phyloP scores from a whole-genome alignment of 92 coral and sea anemone species.

The Palythoa heliodiscus region DNA sequence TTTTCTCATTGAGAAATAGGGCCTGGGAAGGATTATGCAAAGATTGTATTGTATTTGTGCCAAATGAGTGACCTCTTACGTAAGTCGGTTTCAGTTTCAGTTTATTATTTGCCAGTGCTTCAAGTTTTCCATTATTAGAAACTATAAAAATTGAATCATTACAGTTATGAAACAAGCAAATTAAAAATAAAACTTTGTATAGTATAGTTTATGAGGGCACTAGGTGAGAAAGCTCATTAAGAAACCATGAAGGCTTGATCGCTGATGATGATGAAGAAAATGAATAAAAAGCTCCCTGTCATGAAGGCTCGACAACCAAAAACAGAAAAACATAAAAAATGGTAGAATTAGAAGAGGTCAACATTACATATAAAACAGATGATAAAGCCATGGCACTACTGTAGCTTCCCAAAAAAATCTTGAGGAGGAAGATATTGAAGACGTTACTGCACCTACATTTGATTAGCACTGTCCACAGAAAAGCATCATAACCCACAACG shows the following conservation, averaged over 20 bases:
- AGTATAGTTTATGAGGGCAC: too few species aligned
- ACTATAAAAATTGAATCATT: too few species aligned
- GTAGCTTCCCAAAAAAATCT: slow-evolving; percentile 61
- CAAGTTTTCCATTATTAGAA: too few species aligned
- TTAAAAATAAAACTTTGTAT: too few species aligned
- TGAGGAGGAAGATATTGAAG: slow-evolving; percentile 52
- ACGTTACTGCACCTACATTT: slow-evolving; percentile 40
- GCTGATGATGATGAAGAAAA: slow-evolving; percentile 29
- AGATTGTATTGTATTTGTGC: slow-evolving; percentile 61
- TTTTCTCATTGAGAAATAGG: slow-evolving; percentile 54
- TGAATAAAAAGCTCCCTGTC: not conserved
- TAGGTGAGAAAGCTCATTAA: too few species aligned
- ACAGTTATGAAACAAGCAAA: too few species aligned
- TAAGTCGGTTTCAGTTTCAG: not conserved
- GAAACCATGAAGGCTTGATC: too few species aligned
- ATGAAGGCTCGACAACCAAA: slow-evolving; percentile 45
- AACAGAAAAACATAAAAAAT: slow-evolving; percentile 44
- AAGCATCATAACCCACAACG: slow-evolving; percentile 39
- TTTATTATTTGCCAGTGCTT: too few species aligned
- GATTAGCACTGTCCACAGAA: slow-evolving; percentile 46
- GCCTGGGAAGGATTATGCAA: slow-evolving; percentile 63
- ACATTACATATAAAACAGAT: slow-evolving; percentile 46
- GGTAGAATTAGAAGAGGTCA: slow-evolving; percentile 45
- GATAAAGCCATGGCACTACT: slow-evolving; percentile 59
- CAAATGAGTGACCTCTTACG: slow-evolving; percentile 50